These are phyloP conservation scores for Bibio marci DNA, from an alignment of 2,888 invertebrate species.

Conservation along the genomic window DNA sequence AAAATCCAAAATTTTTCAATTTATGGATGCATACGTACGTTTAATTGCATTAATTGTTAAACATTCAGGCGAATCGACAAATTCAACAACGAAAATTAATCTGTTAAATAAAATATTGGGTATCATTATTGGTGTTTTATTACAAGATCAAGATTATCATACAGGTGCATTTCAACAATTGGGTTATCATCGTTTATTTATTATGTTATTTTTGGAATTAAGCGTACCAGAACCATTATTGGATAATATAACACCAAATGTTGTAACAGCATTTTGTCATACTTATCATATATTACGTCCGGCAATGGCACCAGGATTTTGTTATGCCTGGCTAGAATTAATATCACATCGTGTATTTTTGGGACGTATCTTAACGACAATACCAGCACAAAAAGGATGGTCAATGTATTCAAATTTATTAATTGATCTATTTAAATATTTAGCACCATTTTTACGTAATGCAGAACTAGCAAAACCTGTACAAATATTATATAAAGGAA, in stretches of 20 bases:
- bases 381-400: constrained; percentile 92
- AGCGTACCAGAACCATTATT: constrained; percentile 85
- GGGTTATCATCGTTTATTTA: constrained; percentile 92
- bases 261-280: constrained; percentile 90
- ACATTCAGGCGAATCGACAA: constrained; percentile 76
- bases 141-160: constrained; percentile 91
- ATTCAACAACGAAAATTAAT: constrained; percentile 85
- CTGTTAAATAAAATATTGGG: constrained; percentile 87
- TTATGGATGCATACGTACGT: constrained; percentile 87
- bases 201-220: constrained; percentile 91
- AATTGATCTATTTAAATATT: constrained; percentile 89
- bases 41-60: constrained; percentile 89
- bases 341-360: constrained; percentile 94
- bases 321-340: constrained; percentile 96
- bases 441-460: constrained; percentile 92
- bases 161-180: constrained; percentile 74
- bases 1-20: constrained; percentile 85
- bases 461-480: constrained; percentile 92
- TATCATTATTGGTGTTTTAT: constrained; percentile 85
- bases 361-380: constrained; percentile 77
- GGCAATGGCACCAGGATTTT: constrained; percentile 85
- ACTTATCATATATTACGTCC: constrained; percentile 87
- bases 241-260: constrained; percentile 75
- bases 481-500: constrained; percentile 87
- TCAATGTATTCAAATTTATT: constrained; percentile 92